Percentiles rank a stretch among this genome's conserved stretches.
These are phyloP conservation scores for Syndactyla subalaris DNA, from an alignment of 2,797 vertebrate species.

Conservation along the genomic window DNA sequence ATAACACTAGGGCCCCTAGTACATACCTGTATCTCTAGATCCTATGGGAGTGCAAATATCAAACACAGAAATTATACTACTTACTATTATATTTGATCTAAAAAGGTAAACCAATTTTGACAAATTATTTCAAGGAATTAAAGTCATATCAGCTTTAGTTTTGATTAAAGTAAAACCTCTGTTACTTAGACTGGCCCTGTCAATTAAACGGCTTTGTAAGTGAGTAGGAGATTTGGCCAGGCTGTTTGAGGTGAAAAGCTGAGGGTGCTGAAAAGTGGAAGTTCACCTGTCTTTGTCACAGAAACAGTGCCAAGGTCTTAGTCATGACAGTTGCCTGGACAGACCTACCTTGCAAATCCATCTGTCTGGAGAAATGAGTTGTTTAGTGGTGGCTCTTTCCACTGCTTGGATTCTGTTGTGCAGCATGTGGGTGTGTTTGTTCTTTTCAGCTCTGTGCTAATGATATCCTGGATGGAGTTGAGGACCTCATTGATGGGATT, in stretches of 20 bases:
- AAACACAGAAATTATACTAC: background rate
- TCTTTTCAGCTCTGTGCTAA: constrained; percentile 89
- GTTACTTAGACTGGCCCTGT: background rate
- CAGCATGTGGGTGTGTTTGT: background rate
- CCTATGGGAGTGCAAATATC: background rate
- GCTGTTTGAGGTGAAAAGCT: background rate
- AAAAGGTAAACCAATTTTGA: background rate
- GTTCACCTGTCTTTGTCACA: background rate
- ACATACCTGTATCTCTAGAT: background rate
- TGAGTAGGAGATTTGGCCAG: background rate
- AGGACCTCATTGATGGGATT: constrained; percentile 91
- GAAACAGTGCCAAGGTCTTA: background rate
- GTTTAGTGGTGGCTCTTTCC: background rate
- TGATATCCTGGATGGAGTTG: constrained; percentile 84
- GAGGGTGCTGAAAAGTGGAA: background rate
- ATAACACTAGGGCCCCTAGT: background rate
- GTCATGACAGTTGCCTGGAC: background rate
- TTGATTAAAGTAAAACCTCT: background rate
- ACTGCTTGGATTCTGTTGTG: background rate
- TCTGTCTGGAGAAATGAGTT: background rate
- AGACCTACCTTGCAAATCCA: background rate
- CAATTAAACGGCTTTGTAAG: background rate
- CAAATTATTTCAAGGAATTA: background rate
- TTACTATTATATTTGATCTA: background rate
- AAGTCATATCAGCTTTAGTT: background rate